Evolutionary conservation across 1,140 invertebrate genomes (phyloP).

Genomic region (Drosophila trapezifrons): DNA sequence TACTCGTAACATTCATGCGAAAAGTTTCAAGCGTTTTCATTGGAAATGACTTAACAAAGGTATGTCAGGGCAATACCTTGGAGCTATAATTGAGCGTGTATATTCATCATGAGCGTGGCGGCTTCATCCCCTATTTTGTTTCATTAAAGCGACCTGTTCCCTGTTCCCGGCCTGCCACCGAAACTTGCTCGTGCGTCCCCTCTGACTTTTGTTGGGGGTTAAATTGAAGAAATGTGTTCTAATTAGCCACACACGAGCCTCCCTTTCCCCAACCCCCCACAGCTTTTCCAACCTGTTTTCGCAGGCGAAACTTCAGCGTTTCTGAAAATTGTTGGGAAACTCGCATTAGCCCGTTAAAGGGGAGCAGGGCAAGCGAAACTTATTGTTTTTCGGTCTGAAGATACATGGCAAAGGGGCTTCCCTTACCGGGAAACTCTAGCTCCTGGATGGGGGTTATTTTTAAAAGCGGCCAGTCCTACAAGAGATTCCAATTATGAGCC

Average conservation of each 20-base stretch:
- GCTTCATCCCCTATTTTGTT: conserved; percentile 52
- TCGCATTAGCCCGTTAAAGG: conserved; percentile 72
- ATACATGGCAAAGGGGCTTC: conserved; percentile 17
- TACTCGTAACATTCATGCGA: conserved; percentile 64
- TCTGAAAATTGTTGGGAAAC: conserved; percentile 72
- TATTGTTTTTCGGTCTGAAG: conserved; percentile 59
- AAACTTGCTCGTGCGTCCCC: conserved; percentile 26
- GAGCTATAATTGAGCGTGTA: conserved; percentile 22
- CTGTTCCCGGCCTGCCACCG: too few relatives aligned
- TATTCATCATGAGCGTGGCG: conserved; percentile 11
- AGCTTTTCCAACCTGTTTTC: conserved; percentile 1
- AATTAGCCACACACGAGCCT: conserved; percentile 73
- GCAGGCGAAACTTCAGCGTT: conserved; percentile 46
- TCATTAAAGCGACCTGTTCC: conserved; percentile 63
- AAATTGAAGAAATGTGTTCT: conserved; percentile 82
- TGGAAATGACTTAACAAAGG: conserved; percentile 73
- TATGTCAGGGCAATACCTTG: conserved; percentile 28
- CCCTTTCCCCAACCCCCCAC: not conserved
- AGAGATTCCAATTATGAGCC: conserved; percentile 14
- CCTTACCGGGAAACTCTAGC: not conserved
- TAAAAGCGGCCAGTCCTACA: conserved; percentile 23
- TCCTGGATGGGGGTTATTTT: conserved; percentile 33
- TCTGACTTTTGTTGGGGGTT: conserved; percentile 60
- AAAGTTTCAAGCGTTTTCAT: conserved; percentile 75
- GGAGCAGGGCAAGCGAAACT: conserved; percentile 50